Evolutionary conservation across 1,140 invertebrate species (phyloP).

Genomic region (Microplitis demolitor): DNA sequence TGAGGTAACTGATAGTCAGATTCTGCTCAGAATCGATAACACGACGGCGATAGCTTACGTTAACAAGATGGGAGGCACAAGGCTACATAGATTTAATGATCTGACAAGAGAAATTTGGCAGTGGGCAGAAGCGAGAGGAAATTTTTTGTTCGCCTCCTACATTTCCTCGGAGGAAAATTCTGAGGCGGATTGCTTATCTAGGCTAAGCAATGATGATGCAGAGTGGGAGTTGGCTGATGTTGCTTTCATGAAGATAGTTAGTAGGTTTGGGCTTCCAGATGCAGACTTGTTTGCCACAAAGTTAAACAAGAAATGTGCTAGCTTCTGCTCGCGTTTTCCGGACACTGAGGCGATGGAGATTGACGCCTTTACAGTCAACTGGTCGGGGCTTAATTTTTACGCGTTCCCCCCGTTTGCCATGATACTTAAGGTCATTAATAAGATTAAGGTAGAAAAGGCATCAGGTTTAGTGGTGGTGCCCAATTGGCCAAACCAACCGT

Average conservation of each 20-base stretch:
- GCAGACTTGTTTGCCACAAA: background rate
- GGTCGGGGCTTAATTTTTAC: background rate
- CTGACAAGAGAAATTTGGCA: constrained; percentile 10
- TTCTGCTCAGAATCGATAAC: background rate
- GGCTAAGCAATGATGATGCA: background rate
- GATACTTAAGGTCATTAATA: background rate
- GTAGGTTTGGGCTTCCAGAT: background rate
- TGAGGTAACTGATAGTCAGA: background rate
- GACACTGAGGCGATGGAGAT: background rate
- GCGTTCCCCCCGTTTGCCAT: constrained; percentile 12
- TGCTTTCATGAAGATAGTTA: background rate
- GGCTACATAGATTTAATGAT: background rate
- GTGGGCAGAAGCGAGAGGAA: background rate
- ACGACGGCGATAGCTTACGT: background rate
- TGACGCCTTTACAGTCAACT: constrained; percentile 20
- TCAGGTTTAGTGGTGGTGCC: constrained; percentile 16
- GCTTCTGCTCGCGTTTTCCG: background rate
- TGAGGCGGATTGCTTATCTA: background rate
- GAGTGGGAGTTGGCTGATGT: background rate
- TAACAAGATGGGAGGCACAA: constrained; percentile 14
- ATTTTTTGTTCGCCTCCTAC: background rate
- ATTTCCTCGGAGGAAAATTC: background rate
- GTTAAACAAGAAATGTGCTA: constrained; percentile 8
- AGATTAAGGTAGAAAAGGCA: constrained; percentile 18
- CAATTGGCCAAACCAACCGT: constrained; percentile 20